Conservation (phyloP, 2,888 invertebrate species). For the Villa cingulata region DNA sequence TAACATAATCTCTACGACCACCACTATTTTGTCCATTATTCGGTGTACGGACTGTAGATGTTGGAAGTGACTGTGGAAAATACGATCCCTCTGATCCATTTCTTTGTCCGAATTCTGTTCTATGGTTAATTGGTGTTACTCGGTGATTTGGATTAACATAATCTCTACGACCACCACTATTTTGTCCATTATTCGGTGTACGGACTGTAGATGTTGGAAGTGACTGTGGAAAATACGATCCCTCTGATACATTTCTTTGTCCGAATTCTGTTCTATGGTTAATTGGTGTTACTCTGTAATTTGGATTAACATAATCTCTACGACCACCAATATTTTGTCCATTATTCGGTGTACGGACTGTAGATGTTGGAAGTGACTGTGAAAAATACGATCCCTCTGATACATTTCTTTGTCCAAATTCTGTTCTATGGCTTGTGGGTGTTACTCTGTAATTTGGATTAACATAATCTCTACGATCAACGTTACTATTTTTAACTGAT, state of each 20-base stretch:
- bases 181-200: not conserved
- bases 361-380: not conserved
- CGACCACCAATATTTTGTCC: too few relatives aligned
- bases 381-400: not conserved
- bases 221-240: too few relatives aligned
- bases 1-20: constrained; percentile 4
- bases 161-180: not conserved
- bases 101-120: too few relatives aligned
- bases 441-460: constrained; percentile 3
- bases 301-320: constrained; percentile 4
- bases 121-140: too few relatives aligned
- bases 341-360: too few relatives aligned
- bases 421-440: not conserved
- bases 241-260: too few relatives aligned
- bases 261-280: too few relatives aligned
- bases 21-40: not conserved
- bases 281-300: not conserved
- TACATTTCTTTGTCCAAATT: constrained; percentile 1
- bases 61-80: too few relatives aligned
- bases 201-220: not conserved
- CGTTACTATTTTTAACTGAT: not conserved
- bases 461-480: constrained; percentile 6
- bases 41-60: not conserved
- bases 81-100: not conserved
- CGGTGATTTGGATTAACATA: not conserved